Evolutionary conservation across 1,140 invertebrate species (phyloP), one percentile per base, ranked within the genome.

Genomic region (Stegodyphus mimosarum): DNA sequence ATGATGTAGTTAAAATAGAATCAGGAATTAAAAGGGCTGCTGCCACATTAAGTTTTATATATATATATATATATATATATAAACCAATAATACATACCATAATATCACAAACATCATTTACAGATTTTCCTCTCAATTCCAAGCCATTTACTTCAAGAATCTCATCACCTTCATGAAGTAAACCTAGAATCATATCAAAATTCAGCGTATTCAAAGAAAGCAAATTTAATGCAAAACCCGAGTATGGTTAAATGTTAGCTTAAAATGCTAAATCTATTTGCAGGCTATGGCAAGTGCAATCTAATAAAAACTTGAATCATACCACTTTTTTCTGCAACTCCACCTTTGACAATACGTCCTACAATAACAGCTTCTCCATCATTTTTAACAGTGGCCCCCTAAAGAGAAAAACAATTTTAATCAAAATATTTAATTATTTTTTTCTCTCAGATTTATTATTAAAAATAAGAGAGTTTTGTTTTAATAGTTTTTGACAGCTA

Each of bases 61-160:
- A 33, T 33, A 33, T 33, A 33, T 33, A 33, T 33, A 33, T 33
- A 33, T 33, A 72, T 50, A 52, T 80, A 33, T 33, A 33, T 33
- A 33, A 33, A 33, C 33, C 33, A 33, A 33, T 33, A 33, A 33
- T 3, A 33, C 86, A 86, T 87, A 92, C 91, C 87, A 99, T 92
- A 88, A 99, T 94, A 90, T 98, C 96, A 92, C 97, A 99, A 88
- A 99, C 98, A 90, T 99, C 97, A 91, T 99, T 97, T 84, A 99
- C 96, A 85, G 96, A 96, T 91, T 98, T 98, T 81, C 98, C 97
- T 85, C 97, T 93, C 95, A 99, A 95, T 89, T 97, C 95, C 64
- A 98, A 94, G 6, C 96, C 96, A 89, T 93, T 92, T 0, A 92
- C 91, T 91, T 99, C 98, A 10, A 99, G 92, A 49, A 99, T 96